Evolutionary conservation across 2,888 invertebrate species (phyloP).

Genomic region (Halictus quadricinctus): DNA sequence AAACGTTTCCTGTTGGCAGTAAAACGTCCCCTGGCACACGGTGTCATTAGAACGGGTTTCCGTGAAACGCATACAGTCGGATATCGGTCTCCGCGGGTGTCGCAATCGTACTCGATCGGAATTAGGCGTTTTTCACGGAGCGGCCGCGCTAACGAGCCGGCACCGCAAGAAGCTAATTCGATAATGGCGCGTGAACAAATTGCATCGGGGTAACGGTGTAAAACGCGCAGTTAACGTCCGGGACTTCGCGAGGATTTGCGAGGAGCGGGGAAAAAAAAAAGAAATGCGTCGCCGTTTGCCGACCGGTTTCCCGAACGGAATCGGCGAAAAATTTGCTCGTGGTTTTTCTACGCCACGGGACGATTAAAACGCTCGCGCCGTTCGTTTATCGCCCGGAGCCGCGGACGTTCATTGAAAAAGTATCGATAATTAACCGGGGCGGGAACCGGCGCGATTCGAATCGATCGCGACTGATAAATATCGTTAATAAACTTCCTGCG

Average conservation of each 20-base stretch:
- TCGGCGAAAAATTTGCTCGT: conserved; percentile 19
- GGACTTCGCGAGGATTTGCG: background rate
- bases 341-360: background rate
- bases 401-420: background rate
- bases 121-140: conserved; percentile 42
- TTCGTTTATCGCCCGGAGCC: background rate
- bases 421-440: background rate
- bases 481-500: conserved; percentile 5
- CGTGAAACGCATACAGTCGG: background rate
- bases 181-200: conserved; percentile 43
- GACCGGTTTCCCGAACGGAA: conserved; percentile 25
- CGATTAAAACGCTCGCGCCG: conserved; percentile 17
- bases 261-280: background rate
- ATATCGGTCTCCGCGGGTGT: conserved; percentile 6
- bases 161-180: conserved; percentile 33
- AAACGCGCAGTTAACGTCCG: conserved; percentile 21
- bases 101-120: conserved; percentile 33
- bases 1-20: background rate
- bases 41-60: conserved; percentile 6
- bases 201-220: conserved; percentile 36
- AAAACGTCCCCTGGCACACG: background rate
- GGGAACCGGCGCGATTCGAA: background rate
- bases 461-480: conserved; percentile 7
- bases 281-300: background rate
- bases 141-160: conserved; percentile 14